Evolutionary conservation across 2,888 invertebrate species (phyloP), one percentile per base, ranked within the genome.

Genomic region (Coelopa pilipes): DNA sequence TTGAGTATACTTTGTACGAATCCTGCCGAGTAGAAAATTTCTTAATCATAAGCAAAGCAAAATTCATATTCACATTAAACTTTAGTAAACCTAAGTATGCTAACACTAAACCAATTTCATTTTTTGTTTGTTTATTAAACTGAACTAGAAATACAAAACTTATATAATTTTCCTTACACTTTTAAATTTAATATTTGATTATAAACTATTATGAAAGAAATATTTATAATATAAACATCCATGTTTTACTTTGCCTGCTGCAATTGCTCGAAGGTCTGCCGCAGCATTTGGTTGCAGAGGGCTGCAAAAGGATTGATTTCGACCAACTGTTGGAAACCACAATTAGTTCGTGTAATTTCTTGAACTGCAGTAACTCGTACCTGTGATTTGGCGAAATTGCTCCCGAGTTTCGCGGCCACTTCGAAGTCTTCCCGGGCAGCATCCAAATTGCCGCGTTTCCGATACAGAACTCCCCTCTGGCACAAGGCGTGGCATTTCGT

Each of bases 261-360:
- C 81, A 83, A 85, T 78, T 88, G 87, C 62, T 90, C 89, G 88
- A 95, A 92, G 60, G 95, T 94, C 88, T 96, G 92, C 70, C 91
- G 90, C 73, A 97, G 89, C 96, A 98, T 97, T 88, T 96, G 94
- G 88, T 98, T 98, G 88, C 98, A 98, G 70, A 98, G 90, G 0
- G 97, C 97, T 4, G 98, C 97, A 85, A 97, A 98, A 0, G 98
- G 97, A 88, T 98, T 98, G 84, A 97, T 86, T 83, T 95, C 93
- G 4, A 96, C 92, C 70, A 96, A 89, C 92, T 95, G 76, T 1
- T 80, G 78, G 55, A 76, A 75, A 66, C 73, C 24, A 72, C 19
- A n/a, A 7, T 9, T 5, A 2, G 10, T 53, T 53, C n/a, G 3
- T 2, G 4, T 7, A 2, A 34, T 11, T 34, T 65, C 45, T 34